Evolutionary conservation across 2,888 invertebrate genomes (phyloP).

Genomic region (Zeuzera pyrina): DNA sequence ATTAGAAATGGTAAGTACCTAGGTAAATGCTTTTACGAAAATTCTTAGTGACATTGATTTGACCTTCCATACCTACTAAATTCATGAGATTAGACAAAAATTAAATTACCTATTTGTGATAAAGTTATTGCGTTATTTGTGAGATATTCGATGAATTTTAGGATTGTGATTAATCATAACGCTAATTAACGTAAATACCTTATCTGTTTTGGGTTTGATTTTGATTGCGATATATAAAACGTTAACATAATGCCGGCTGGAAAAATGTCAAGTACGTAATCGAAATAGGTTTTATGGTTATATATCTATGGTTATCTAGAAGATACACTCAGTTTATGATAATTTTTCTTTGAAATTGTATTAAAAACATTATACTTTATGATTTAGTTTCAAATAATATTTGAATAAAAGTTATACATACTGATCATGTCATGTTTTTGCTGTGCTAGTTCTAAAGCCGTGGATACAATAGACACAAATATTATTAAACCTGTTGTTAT

Average conservation of each 20-base stretch:
- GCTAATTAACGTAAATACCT: no score
- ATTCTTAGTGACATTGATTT: constrained; percentile 44
- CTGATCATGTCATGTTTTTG: constrained; percentile 26
- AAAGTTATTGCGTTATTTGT: no score
- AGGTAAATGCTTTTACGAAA: no score
- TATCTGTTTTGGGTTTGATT: no score
- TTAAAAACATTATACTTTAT: not conserved
- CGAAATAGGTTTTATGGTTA: no score
- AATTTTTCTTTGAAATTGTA: constrained; percentile 6
- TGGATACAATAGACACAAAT: constrained; percentile 17
- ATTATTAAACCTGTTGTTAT: constrained; percentile 21
- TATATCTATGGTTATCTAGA: no score
- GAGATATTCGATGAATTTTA: no score
- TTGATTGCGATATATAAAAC: no score
- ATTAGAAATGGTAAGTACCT: constrained; percentile 43
- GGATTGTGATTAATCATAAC: no score
- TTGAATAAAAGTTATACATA: not conserved
- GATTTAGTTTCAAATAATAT: not conserved
- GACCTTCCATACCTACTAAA: constrained; percentile 55
- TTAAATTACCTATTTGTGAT: no score
- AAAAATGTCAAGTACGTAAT: not conserved
- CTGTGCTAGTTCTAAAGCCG: constrained; percentile 23
- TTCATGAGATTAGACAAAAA: no score
- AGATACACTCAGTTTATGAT: no score
- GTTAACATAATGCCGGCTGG: not conserved